Percentiles rank a stretch among this genome's conserved stretches.
Conservation (phyloP, 2,113 vertebrate genomes). For the Hemicordylus capensis region DNA sequence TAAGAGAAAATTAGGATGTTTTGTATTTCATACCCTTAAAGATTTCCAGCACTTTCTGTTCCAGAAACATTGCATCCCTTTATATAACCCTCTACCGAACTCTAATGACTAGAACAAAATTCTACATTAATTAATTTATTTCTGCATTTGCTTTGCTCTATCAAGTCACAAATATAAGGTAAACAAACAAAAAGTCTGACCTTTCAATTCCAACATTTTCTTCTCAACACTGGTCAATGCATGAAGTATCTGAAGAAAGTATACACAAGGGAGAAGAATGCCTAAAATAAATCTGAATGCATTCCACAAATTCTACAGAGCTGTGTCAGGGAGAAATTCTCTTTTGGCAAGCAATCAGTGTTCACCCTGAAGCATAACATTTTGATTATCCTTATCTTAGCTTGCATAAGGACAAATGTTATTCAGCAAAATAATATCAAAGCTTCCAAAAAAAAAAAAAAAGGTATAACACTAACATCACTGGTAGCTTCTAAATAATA, state of each 20-base stretch:
- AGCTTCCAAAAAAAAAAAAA: neutral
- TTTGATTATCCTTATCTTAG: conserved; percentile 12
- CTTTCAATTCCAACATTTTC: neutral
- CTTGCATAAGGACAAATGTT: conserved; percentile 2
- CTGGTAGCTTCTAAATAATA: neutral
- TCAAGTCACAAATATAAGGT: neutral
- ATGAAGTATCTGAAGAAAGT: neutral
- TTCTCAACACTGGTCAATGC: neutral
- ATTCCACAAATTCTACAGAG: neutral
- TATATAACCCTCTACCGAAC: too few species aligned
- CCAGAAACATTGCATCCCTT: too few species aligned
- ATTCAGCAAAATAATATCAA: neutral
- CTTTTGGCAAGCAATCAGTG: neutral
- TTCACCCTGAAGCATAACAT: neutral
- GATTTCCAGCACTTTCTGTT: too few species aligned
- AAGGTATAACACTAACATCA: too few species aligned
- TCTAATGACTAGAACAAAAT: too few species aligned
- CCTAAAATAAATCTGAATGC: neutral
- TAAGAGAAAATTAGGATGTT: too few species aligned
- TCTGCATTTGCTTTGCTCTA: neutral
- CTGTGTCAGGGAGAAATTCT: neutral
- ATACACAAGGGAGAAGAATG: neutral
- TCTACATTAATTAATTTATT: neutral
- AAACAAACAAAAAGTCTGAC: neutral
- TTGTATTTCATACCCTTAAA: too few species aligned